These are phyloP conservation scores for Lynx canadensis DNA, from an alignment of 2,113 vertebrate genomes.

Conservation along the genomic window DNA sequence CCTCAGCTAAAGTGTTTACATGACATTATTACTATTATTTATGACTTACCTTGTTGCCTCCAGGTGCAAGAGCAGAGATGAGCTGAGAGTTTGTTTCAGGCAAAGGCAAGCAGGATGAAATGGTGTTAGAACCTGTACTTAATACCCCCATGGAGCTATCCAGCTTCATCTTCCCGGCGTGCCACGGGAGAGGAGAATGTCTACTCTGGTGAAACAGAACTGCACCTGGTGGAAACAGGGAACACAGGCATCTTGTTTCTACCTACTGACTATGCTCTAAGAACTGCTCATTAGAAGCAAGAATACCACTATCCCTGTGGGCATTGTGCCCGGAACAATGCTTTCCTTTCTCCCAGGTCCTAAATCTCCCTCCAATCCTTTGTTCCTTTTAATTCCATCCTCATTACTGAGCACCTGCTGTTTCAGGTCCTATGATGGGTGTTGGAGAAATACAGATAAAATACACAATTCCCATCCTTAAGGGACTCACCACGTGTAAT, in stretches of 20 bases:
- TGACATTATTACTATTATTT: not conserved
- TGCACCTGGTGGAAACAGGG: too few species aligned
- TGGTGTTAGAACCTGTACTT: not conserved
- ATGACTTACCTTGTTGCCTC: not conserved
- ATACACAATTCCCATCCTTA: accelerated
- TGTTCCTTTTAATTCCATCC: not conserved
- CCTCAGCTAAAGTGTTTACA: not conserved
- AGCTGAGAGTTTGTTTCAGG: not conserved
- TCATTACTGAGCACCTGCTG: not conserved
- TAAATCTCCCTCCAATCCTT: too few species aligned
- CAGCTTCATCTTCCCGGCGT: not conserved
- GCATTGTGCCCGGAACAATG: too few species aligned
- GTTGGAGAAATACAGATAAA: not conserved
- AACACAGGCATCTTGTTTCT: not conserved
- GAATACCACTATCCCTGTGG: not conserved
- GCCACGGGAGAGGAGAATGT: accelerated
- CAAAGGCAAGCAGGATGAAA: not conserved
- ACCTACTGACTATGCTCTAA: not conserved
- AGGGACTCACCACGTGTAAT: accelerated
- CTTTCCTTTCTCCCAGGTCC: not conserved
- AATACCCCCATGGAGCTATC: not conserved
- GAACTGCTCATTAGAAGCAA: not conserved
- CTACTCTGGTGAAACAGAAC: not conserved
- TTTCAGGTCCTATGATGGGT: not conserved
- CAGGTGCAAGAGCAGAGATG: not conserved